Base-by-base conservation (phyloP, 1,140 invertebrate genomes). In the Heliothis subflexa region DNA sequence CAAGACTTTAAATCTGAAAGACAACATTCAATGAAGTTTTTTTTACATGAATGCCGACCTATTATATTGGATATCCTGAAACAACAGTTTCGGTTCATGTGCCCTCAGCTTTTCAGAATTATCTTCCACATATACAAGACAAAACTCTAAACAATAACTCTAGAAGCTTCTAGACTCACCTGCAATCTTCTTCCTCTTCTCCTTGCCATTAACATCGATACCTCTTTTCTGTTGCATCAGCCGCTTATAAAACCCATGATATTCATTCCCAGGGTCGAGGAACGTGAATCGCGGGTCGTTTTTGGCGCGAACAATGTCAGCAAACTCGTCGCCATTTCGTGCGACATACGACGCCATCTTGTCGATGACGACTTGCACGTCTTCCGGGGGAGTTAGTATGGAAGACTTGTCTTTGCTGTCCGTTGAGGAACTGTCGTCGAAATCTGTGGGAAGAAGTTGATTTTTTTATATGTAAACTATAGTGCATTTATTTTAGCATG, bases 321-420 rank as follows among this genome's bases (percentile, higher is more conserved):
- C 98, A 93, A 99, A 99, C 83, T 98, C 97, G 62, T 96, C 95
- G 0, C 99, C 99, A 95, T 99, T 99, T 86, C 98, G 98, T 0
- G 97, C 97, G 0, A 99, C 98, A 89, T 99, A 99, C 76, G 97
- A 97, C 1, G 98, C 98, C 97, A 99, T 99, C 95, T 99, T 99
- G 90, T 99, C 98, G 66, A 99, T 98, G 9, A 99, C 97, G 54
- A 97, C 96, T 88, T 98, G 97, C 7, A 98, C 94, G 75, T 98
- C 98, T 11, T 97, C 96, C 0, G 98, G 97, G 16, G 98, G 97
- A 9, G 96, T 94, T 18, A 95, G 94, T 40, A 96, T 95, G 0
- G 93, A 93, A 0, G 95, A 94, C 28, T 85, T 86, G 21, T 86
- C 83, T 83, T 88, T 92, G 78, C 86, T 86, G 57, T 90, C 91